Base-by-base conservation (phyloP, 2,888 invertebrate species). In the Labia minor region DNA sequence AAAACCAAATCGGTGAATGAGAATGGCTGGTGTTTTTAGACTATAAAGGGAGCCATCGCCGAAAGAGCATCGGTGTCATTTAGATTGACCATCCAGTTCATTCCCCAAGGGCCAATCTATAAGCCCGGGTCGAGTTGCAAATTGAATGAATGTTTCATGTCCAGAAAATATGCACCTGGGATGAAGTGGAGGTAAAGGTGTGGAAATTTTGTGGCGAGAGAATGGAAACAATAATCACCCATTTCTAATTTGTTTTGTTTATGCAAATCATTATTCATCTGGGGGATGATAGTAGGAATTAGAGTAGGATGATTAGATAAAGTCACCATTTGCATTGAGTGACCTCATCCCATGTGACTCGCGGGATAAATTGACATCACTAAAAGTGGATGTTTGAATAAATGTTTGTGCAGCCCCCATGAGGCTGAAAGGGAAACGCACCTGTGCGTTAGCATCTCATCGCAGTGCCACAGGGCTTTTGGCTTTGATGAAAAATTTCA, bases 131-230 rank as follows among this genome's bases (percentile, higher is more conserved):
- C 49, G 49, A 14, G 49, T 49, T 49, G 49, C 49, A 49, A 49
- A 49, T 49, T 49, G 49, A 49, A 49, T 49, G 49, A 49, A 4
- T 49, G 49, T 49, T 49, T 16, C 16, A 49, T 49, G 49, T 49
- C 49, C 49, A 49, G 49, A 49, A 49, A 49, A 49, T 49, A 49
- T 49, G n/a, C 49, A 16, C 49, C 49, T 49, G 49, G 49, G 49
- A 14, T 49, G 3, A 11, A 49, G 14, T 49, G 49, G 14, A 11
- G 49, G n/a, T 11, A 49, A 49, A 49, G 49, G 49, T 49, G 49
- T 49, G 49, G 16, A 49, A 49, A 49, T 49, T 33, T 33, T 8
- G 16, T 4, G 26, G 14, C 6, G 3, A 26, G 26, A 26, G 26
- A 14, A 14, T 49, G 4, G 49, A 49, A 49, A 49, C 16, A 49